These are phyloP conservation scores for Schizopygopsis malacanthus DNA, from an alignment of 2,797 vertebrate species.

Conservation along the genomic window DNA sequence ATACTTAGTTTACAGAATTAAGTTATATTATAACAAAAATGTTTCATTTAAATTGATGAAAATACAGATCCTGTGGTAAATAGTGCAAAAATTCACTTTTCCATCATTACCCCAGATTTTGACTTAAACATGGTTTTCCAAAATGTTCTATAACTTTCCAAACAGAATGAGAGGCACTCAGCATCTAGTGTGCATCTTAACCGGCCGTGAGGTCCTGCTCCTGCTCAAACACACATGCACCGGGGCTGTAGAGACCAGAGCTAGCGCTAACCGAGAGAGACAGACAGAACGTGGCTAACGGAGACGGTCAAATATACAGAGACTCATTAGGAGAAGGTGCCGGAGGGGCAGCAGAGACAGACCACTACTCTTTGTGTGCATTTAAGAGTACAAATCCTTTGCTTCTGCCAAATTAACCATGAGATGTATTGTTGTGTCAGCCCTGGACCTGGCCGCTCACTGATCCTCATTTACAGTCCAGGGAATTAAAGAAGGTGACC, in stretches of 20 bases:
- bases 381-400: constrained; percentile 75
- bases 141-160: neutral
- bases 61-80: neutral
- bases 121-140: neutral
- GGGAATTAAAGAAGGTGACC: constrained; percentile 60
- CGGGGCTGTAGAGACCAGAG: neutral
- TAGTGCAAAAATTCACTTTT: neutral
- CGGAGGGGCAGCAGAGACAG: constrained; percentile 65
- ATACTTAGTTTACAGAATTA: neutral
- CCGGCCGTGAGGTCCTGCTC: constrained; percentile 8
- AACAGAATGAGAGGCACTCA: constrained; percentile 8
- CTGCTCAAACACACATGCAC: constrained; percentile 1
- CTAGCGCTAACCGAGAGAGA: constrained; percentile 6
- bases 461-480: constrained; percentile 57
- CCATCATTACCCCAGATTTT: neutral
- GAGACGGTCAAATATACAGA: constrained; percentile 34
- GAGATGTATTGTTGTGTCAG: constrained; percentile 68
- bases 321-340: constrained; percentile 67
- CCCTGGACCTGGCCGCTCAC: constrained; percentile 10
- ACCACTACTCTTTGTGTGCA: constrained; percentile 68
- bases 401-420: constrained; percentile 78
- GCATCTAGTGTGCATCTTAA: constrained; percentile 10
- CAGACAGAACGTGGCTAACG: constrained; percentile 44
- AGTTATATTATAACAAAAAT: neutral
- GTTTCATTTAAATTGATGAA: neutral